Conservation (phyloP, 2,113 vertebrate genomes). For the Ameiurus melas region DNA sequence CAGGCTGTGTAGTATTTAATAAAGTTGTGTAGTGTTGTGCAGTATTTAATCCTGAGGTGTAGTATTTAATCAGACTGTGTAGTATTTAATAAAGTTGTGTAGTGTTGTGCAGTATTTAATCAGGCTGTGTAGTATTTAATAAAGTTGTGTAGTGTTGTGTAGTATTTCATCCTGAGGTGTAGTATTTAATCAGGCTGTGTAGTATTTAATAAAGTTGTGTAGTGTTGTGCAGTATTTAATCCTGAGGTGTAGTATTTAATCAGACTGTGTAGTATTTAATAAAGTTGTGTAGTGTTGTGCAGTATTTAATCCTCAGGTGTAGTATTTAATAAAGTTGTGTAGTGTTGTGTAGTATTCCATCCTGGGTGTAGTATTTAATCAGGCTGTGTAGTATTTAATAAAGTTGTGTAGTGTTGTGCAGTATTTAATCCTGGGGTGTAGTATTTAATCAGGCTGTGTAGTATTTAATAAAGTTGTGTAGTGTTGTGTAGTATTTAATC, state of each 20-base stretch:
- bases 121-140: not conserved
- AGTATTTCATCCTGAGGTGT: not conserved
- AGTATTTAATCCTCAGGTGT: not conserved
- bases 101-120: not conserved
- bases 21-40: not conserved
- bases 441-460: slow-evolving; percentile 1
- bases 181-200: not conserved
- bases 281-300: not conserved
- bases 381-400: not conserved
- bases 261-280: not conserved
- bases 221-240: not conserved
- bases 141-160: not conserved
- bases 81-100: not conserved
- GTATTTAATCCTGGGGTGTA: not conserved
- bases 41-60: not conserved
- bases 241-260: not conserved
- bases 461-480: too few species aligned
- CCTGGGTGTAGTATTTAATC: not conserved
- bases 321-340: not conserved
- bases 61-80: not conserved
- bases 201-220: not conserved
- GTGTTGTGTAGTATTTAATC: too few species aligned
- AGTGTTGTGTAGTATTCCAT: not conserved
- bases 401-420: not conserved
- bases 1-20: not conserved